A percentile compares a stretch with the other conserved stretches of the same genome.
Conservation (phyloP, 1,140 invertebrate genomes). For the Halyomorpha halys region DNA sequence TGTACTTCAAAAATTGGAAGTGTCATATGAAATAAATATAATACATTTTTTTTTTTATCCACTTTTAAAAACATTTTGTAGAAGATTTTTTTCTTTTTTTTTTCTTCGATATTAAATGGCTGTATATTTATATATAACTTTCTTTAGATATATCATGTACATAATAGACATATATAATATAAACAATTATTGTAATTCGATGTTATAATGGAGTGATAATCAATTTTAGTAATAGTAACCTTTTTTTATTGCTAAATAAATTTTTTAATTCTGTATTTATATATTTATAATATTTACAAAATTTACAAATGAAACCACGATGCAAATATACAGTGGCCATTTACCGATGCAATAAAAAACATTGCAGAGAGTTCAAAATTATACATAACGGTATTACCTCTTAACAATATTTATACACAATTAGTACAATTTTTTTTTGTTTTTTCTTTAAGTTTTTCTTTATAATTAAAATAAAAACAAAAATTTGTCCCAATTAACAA, state of each 20-base stretch:
- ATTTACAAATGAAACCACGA: slow-evolving; percentile 21
- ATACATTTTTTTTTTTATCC: slow-evolving; percentile 23
- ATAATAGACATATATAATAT: slow-evolving; percentile 23
- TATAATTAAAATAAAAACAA: slow-evolving; percentile 22
- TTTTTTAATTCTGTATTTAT: slow-evolving; percentile 11
- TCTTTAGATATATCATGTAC: slow-evolving; percentile 12
- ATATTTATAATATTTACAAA: slow-evolving; percentile 20
- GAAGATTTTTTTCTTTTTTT: slow-evolving; percentile 8
- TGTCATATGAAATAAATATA: slow-evolving; percentile 21
- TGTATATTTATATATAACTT: slow-evolving; percentile 23
- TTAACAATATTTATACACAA: slow-evolving; percentile 23
- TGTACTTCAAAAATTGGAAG: slow-evolving; percentile 29
- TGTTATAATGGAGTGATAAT: slow-evolving; percentile 26
- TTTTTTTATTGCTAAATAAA: slow-evolving; percentile 25
- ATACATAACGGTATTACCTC: slow-evolving; percentile 12
- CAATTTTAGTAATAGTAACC: slow-evolving; percentile 19
- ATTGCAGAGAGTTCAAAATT: slow-evolving; percentile 17
- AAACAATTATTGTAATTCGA: slow-evolving; percentile 25
- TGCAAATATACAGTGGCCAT: slow-evolving; percentile 11
- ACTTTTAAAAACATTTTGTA: slow-evolving; percentile 16
- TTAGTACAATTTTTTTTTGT: slow-evolving; percentile 18
- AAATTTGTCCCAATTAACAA: slow-evolving; percentile 14
- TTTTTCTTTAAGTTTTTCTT: slow-evolving; percentile 16
- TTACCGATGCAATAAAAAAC: not conserved
- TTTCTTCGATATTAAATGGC: slow-evolving; percentile 16